phyloP scores from a whole-genome alignment of 2,888 invertebrate genomes.

The Lasioglossum malachurum region DNA sequence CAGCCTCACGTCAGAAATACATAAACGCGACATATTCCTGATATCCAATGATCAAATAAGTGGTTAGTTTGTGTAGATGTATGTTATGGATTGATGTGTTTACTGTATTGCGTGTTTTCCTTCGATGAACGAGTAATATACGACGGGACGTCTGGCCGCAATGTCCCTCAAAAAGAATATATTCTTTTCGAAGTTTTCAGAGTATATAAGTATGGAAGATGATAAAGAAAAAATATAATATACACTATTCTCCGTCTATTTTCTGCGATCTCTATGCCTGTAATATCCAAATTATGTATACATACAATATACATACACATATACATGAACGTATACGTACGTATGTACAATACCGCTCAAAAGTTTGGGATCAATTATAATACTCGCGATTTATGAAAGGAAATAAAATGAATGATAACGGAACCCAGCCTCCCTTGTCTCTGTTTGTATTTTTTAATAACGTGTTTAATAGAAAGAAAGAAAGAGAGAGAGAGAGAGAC shows the following conservation, averaged over 20 bases:
- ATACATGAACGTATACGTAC: slow-evolving; percentile 3
- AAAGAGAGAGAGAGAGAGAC: no score
- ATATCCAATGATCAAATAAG: slow-evolving; percentile 40
- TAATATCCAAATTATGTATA: slow-evolving; percentile 63
- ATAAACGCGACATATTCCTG: slow-evolving; percentile 44
- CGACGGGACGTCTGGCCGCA: slow-evolving; percentile 2
- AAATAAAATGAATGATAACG: slow-evolving; percentile 11
- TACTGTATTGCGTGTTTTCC: slow-evolving; percentile 61
- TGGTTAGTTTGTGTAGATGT: slow-evolving; percentile 50
- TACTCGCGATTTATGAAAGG: slow-evolving; percentile 4
- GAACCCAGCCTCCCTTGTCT: neutral
- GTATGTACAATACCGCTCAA: slow-evolving; percentile 15
- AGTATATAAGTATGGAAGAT: slow-evolving; percentile 29
- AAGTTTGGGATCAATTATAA: slow-evolving; percentile 16
- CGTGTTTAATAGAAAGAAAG: neutral
- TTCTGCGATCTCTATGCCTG: slow-evolving; percentile 70
- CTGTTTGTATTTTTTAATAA: neutral
- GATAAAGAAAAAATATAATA: slow-evolving; percentile 30
- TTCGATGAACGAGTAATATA: slow-evolving; percentile 38
- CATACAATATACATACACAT: slow-evolving; percentile 22
- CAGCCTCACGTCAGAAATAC: slow-evolving; percentile 25
- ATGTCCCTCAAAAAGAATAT: slow-evolving; percentile 22
- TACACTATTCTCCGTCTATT: slow-evolving; percentile 60
- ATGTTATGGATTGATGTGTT: slow-evolving; percentile 54
- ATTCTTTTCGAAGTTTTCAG: slow-evolving; percentile 58